Percentiles rank a stretch among this genome's conserved stretches.
These are phyloP conservation scores for Isurus oxyrinchus DNA, from an alignment of 2,113 vertebrate species.

Conservation along the genomic window DNA sequence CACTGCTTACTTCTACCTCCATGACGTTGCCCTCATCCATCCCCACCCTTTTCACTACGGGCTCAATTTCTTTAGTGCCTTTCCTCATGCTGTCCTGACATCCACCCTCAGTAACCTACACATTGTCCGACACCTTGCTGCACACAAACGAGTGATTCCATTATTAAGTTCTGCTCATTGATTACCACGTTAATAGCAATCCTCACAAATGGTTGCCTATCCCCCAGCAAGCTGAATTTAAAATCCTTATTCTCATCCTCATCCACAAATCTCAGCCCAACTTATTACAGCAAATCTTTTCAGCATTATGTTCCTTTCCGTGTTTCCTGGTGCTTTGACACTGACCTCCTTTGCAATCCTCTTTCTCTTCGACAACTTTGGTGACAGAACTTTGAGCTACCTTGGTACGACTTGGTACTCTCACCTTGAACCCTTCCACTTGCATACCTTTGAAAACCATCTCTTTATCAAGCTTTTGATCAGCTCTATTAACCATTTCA, in stretches of 20 bases:
- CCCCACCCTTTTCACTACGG: background rate
- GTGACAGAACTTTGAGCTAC: background rate
- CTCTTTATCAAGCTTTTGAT: background rate
- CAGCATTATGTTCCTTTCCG: background rate
- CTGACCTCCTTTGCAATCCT: background rate
- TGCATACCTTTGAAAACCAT: background rate
- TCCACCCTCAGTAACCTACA: background rate
- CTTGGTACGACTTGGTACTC: background rate
- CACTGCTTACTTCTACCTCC: background rate
- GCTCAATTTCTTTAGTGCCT: background rate
- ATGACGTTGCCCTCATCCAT: background rate
- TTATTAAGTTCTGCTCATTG: background rate
- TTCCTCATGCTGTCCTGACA: background rate
- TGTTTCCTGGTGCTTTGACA: background rate
- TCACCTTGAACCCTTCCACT: background rate
- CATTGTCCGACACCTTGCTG: background rate
- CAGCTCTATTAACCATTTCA: background rate
- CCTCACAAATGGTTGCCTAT: background rate
- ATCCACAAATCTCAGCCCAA: background rate
- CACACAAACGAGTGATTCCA: background rate
- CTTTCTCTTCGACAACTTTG: background rate
- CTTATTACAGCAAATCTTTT: background rate
- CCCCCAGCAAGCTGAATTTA: background rate
- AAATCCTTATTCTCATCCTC: background rate
- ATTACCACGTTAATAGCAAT: background rate